Conservation (phyloP, 2,888 invertebrate species). For the Hemaris fuciformis region DNA sequence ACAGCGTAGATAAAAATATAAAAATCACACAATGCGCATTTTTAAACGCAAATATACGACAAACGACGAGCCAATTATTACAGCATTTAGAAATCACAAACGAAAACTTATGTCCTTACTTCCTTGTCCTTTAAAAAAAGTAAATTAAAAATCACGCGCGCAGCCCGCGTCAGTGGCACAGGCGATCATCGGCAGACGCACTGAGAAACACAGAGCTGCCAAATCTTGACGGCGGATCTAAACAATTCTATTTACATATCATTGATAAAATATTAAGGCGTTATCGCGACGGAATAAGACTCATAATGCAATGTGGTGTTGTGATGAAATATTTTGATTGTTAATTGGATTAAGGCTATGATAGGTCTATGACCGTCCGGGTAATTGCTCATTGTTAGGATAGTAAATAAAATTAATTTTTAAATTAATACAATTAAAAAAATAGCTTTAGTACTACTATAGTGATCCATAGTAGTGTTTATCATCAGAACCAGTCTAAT, state of each 20-base stretch:
- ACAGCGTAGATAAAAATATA: neutral
- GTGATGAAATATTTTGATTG: neutral
- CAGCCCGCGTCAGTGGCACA: neutral
- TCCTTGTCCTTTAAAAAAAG: neutral
- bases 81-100: neutral
- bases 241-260: slow-evolving; percentile 29
- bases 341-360: neutral
- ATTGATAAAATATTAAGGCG: slow-evolving; percentile 21
- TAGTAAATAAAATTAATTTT: neutral
- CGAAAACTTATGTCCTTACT: neutral
- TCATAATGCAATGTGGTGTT: neutral
- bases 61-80: neutral
- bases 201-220: slow-evolving; percentile 29
- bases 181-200: slow-evolving; percentile 22
- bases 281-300: slow-evolving; percentile 11
- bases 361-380: neutral
- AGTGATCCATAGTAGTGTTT: too few species aligned
- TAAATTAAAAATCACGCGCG: neutral
- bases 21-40: neutral
- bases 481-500: too few species aligned
- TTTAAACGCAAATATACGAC: neutral
- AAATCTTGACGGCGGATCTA: slow-evolving; percentile 27
- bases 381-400: neutral
- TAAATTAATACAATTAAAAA: neutral
- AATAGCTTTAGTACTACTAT: too few species aligned